Evolutionary conservation across 2,797 vertebrate species (phyloP).

Genomic region (Heliangelus exortis): DNA sequence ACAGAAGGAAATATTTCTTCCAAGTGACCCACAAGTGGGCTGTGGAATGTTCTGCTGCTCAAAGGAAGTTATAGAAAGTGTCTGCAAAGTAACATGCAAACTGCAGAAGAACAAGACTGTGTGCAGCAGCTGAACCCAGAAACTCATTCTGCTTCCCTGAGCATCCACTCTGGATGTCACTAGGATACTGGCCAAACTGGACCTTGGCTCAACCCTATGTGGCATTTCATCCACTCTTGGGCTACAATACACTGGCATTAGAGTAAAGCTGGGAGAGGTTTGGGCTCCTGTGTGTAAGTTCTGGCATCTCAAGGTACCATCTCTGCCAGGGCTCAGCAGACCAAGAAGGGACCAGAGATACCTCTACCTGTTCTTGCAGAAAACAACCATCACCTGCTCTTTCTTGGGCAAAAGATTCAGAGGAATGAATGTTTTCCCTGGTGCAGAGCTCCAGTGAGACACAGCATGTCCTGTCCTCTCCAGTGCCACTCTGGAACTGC

Average conservation of each 20-base stretch:
- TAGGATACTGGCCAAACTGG: fast-evolving
- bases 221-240: not conserved
- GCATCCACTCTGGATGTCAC: not conserved
- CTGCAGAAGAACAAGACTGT: not conserved
- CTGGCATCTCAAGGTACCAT: not conserved
- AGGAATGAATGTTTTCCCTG: not conserved
- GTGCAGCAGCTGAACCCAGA: not conserved
- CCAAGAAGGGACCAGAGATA: not conserved
- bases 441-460: not conserved
- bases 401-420: not conserved
- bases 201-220: not conserved
- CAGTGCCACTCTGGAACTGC: not conserved
- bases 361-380: not conserved
- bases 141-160: not conserved
- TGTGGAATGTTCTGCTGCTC: not conserved
- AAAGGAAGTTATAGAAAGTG: not conserved
- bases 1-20: not conserved
- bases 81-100: not conserved
- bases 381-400: not conserved
- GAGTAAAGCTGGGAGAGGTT: not conserved
- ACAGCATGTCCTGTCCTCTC: not conserved
- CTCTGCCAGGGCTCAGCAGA: not conserved
- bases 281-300: not conserved
- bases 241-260: not conserved
- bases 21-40: not conserved